A percentile compares a stretch with the other conserved stretches of the same genome.
Conservation (phyloP, 2,113 vertebrate genomes). For the Gymnorhina tibicen region DNA sequence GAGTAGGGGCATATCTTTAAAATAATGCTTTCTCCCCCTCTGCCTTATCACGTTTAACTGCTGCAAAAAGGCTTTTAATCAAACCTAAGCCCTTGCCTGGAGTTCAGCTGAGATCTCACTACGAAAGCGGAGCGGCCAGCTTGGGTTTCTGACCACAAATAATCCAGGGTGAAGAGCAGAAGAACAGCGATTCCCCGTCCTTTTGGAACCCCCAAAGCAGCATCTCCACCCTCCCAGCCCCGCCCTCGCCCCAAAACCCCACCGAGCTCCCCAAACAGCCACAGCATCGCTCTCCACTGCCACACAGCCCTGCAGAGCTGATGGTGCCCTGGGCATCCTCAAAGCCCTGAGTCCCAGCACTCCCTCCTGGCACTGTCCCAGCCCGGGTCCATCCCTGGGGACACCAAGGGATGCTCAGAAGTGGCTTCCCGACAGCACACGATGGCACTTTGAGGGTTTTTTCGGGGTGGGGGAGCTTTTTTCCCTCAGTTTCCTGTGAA, state of each 20-base stretch:
- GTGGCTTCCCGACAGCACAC: background rate
- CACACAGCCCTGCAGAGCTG: fast-evolving
- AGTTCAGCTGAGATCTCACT: background rate
- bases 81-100: background rate
- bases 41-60: background rate
- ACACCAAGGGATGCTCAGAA: fast-evolving
- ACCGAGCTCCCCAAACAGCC: background rate
- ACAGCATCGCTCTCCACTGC: fast-evolving
- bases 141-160: background rate
- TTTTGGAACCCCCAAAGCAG: background rate
- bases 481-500: background rate
- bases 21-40: background rate
- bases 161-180: background rate
- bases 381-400: fast-evolving
- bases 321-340: background rate
- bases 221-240: background rate
- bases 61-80: background rate
- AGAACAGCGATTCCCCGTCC: fast-evolving
- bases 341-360: background rate
- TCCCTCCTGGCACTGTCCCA: background rate
- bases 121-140: background rate
- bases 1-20: background rate
- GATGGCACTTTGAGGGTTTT: background rate
- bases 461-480: background rate
- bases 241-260: background rate